A percentile compares a stretch with the other conserved stretches of the same genome.
Conservation (phyloP, 1,140 invertebrate species). For the Meloidogyne exigua region DNA sequence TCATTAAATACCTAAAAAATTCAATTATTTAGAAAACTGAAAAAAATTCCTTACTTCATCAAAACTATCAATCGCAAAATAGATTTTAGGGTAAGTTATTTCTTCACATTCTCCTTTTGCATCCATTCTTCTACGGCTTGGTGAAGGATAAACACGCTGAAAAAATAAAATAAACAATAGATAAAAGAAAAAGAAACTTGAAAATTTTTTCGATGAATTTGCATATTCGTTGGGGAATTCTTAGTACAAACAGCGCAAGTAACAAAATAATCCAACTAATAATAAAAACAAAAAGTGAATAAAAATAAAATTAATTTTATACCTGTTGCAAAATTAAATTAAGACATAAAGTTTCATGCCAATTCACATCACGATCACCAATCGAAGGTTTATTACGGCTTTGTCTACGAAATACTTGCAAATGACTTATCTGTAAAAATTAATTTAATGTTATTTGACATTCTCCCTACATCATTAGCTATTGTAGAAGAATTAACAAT, state of each 20-base stretch:
- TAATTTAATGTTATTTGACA: not conserved
- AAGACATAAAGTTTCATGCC: conserved; percentile 98
- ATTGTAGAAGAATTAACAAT: conserved; percentile 18
- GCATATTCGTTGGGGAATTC: conserved; percentile 91
- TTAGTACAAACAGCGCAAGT: conserved; percentile 94
- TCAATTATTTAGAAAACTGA: not conserved
- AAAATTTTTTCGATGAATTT: conserved; percentile 86
- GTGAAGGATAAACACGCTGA: conserved; percentile 87
- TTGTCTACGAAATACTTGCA: conserved; percentile 81
- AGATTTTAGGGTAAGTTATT: conserved; percentile 97
- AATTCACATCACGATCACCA: conserved; percentile 90
- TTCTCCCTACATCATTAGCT: conserved; percentile 11
- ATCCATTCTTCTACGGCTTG: conserved; percentile 91
- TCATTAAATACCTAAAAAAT: conserved; percentile 79
- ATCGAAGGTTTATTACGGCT: conserved; percentile 86
- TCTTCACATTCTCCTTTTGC: conserved; percentile 95
- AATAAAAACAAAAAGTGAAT: not conserved
- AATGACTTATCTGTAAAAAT: conserved; percentile 47
- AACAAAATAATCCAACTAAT: conserved; percentile 84
- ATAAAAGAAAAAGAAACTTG: conserved; percentile 69
- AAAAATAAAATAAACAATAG: conserved; percentile 43
- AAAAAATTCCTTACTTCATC: conserved; percentile 69
- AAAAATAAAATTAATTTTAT: conserved; percentile 18
- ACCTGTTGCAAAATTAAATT: conserved; percentile 94
- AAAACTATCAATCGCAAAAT: conserved; percentile 98